Evolutionary conservation across 2,113 vertebrate species (phyloP), one percentile per base, ranked within the genome.

Genomic region (Gorsachius goisagi): DNA sequence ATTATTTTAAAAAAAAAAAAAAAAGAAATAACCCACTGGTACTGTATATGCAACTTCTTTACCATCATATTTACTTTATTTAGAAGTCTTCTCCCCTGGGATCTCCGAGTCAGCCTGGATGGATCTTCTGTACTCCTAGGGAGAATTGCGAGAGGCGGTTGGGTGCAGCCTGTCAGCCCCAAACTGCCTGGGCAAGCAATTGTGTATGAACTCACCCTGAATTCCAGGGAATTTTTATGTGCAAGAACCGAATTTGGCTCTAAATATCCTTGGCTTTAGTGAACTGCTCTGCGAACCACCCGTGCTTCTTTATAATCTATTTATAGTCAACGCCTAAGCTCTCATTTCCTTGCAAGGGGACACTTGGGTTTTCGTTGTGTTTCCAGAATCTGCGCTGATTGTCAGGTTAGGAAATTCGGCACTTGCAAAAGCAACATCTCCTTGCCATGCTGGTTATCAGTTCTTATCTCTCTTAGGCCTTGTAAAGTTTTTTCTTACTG

Each of bases 401-500:
- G 88, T 45, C 84, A 55, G 62, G 30, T 72, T 95, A 87, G 93
- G 56, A 79, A 95, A 95, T 85, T 39, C 91, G 73, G 81, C 50
- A 16, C 86, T 91, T 85, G 78, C 92, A 85, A 91, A 93, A 91
- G 77, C 74, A 90, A 8, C 24, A 14, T 62, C 80, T 79, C 82
- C 49, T 5, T 91, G 89, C 93, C 68, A 0, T 14, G 45, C 68
- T 84, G 84, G 26, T 91, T 91, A 21, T 62, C 18, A 8, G 78
- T 39, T 89, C 86, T 97, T 96, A 92, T 93, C 92, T 97, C 89
- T 76, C 64, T 74, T 49, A 81, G 81, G 79, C n/a, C n/a, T n/a
- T n/a, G n/a, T 97, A 98, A 98, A 96, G 67, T 17, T 63, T 86
- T 66, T 92, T 97, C 95, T 93, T 95, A 26, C 96, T 97, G 95